Evolutionary conservation across 2,888 invertebrate genomes (phyloP), one percentile per base, ranked within the genome.

Genomic region (Ormyrus rosae): DNA sequence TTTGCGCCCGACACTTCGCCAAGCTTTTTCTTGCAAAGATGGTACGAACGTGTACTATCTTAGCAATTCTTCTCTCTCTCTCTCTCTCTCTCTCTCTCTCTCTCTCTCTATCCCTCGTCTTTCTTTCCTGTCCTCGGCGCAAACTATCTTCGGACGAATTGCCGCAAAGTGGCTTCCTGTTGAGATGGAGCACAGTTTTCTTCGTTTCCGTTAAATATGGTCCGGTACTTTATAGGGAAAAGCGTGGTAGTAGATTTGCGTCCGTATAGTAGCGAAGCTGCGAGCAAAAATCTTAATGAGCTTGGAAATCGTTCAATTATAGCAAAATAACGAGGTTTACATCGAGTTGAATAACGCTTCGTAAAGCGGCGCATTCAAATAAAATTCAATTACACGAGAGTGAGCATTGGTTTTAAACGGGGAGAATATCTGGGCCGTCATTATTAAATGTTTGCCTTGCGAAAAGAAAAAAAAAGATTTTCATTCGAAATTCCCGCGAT

Each of bases 41-140:
- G 53, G n/a, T 50, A 61, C 48, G 46, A 55, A 55, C 50, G 51
- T 9, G 10, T 45, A 51, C 64, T 78, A 65, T 78, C 77, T 77
- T 78, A 78, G 64, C 58, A 58, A 78, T 78, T 65, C 58, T 13
- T 65, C 56, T n/a, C 46, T 63, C 51, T 13, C 19, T 19, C 51
- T 72, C 61, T 72, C 51, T 60, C 6, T 48, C 46, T 70, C n/a
- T 65, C 56, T n/a, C 46, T 63, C 51, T 13, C 19, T 19, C 51
- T 72, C 61, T 72, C 51, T 60, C 6, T 48, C 46, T 70, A 13
- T 19, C n/a, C 46, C 34, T 67, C 3, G 34, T 4, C 34, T 34
- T 34, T 34, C 34, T 34, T 34, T 34, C 34, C 50, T 50, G 13
- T 45, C 5, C 45, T 45, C 55, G 7, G 19, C 19, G 13, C 45